Percentiles rank a stretch among this genome's conserved stretches.
These are phyloP conservation scores for Pomacea maculata DNA, from an alignment of 1,140 invertebrate species.

Conservation along the genomic window DNA sequence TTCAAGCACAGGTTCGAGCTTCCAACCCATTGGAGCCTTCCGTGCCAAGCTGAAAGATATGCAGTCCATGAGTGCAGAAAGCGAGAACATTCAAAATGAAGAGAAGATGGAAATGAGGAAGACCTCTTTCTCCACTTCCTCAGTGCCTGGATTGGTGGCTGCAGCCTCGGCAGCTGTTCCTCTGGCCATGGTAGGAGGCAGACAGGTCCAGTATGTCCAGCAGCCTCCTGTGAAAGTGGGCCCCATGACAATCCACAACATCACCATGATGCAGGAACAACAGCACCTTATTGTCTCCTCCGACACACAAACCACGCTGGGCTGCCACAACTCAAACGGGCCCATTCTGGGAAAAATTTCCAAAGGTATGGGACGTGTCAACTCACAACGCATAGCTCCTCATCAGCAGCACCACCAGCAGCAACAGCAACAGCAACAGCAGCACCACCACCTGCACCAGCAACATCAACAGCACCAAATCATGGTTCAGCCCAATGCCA, in stretches of 20 bases:
- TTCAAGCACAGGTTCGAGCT: conserved; percentile 56
- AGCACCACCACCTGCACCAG: conserved; percentile 5
- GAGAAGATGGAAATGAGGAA: conserved; percentile 8
- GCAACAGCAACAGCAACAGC: conserved; percentile 25
- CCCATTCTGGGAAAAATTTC: conserved; percentile 59
- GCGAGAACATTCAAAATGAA: conserved; percentile 1
- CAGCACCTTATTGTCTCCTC: conserved; percentile 61
- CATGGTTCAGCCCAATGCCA: conserved; percentile 17
- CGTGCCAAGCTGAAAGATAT: conserved; percentile 48
- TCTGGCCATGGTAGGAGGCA: not conserved
- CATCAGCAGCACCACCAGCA: conserved; percentile 21
- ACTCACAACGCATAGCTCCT: conserved; percentile 15
- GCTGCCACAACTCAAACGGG: conserved; percentile 48
- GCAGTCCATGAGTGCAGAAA: not conserved
- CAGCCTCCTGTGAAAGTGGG: conserved; percentile 28
- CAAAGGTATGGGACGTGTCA: conserved; percentile 36
- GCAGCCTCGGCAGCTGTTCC: conserved; percentile 35
- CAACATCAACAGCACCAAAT: conserved; percentile 10
- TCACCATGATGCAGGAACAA: conserved; percentile 60
- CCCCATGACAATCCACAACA: conserved; percentile 61
- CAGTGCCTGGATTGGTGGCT: conserved; percentile 12
- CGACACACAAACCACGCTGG: conserved; percentile 58
- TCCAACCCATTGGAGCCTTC: conserved; percentile 59
- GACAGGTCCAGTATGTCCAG: conserved; percentile 1
- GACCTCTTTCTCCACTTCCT: conserved; percentile 19